Conservation (phyloP, 2,888 invertebrate species). For the Epinotia demarniana region DNA sequence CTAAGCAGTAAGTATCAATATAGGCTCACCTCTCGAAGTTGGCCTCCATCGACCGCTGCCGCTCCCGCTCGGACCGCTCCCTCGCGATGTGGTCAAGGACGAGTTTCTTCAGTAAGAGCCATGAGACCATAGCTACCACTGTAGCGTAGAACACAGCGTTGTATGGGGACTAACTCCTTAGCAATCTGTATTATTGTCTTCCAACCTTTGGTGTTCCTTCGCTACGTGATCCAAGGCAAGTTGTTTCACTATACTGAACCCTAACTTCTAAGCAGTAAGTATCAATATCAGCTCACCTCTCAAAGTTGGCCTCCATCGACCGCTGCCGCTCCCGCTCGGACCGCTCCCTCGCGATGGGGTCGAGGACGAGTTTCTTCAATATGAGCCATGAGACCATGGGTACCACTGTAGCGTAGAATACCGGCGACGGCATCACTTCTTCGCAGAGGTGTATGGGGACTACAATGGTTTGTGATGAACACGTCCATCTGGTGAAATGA, state of each 20-base stretch:
- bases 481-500: conserved; percentile 86
- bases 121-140: conserved; percentile 92
- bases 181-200: no score
- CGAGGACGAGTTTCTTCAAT: conserved; percentile 93
- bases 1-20: neutral
- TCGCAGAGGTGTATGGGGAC: conserved; percentile 97
- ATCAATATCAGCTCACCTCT: conserved; percentile 72
- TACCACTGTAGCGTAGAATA: conserved; percentile 96
- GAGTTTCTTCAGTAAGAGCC: conserved; percentile 92
- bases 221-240: neutral
- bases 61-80: conserved; percentile 71
- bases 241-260: neutral
- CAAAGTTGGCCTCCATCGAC: conserved; percentile 91
- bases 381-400: conserved; percentile 92
- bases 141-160: conserved; percentile 98
- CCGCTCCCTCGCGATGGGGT: conserved; percentile 91
- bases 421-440: conserved; percentile 93
- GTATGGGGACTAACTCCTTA: conserved; percentile 88
- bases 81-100: conserved; percentile 93
- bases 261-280: neutral
- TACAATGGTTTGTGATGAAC: conserved; percentile 94
- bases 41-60: neutral
- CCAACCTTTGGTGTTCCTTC: no score
- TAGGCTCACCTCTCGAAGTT: no score
- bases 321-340: conserved; percentile 92